These are phyloP conservation scores for Leucophenga maculata DNA, from an alignment of 2,888 invertebrate species.

Conservation along the genomic window DNA sequence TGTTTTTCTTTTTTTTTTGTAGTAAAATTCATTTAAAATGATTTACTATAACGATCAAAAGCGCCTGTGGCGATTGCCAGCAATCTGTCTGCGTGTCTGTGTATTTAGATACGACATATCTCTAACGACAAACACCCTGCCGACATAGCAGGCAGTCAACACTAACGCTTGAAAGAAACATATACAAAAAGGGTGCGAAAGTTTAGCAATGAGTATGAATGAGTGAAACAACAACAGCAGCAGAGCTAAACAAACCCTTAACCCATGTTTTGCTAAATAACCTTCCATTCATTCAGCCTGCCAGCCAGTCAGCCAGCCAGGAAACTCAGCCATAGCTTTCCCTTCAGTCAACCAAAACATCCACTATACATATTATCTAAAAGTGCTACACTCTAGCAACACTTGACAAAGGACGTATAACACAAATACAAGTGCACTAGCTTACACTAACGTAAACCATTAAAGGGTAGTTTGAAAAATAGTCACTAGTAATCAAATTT, in stretches of 20 bases:
- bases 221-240: constrained; percentile 12
- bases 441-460: background rate
- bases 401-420: constrained; percentile 8
- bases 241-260: constrained; percentile 19
- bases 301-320: no score
- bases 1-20: background rate
- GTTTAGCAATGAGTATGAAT: constrained; percentile 47
- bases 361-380: constrained; percentile 3
- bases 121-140: background rate
- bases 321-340: no score
- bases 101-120: background rate
- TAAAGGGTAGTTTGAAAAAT: no score
- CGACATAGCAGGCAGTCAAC: background rate
- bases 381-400: constrained; percentile 15
- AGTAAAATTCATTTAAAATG: constrained; percentile 66
- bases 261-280: constrained; percentile 10
- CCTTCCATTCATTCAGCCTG: no score
- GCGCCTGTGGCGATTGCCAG: constrained; percentile 52
- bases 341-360: background rate
- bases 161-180: background rate
- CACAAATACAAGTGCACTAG: background rate
- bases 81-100: background rate
- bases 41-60: constrained; percentile 68
- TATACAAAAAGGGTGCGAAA: constrained; percentile 59
- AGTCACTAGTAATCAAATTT: background rate